phyloP scores from a whole-genome alignment of 2,797 vertebrate genomes.

The Morelia viridis region DNA sequence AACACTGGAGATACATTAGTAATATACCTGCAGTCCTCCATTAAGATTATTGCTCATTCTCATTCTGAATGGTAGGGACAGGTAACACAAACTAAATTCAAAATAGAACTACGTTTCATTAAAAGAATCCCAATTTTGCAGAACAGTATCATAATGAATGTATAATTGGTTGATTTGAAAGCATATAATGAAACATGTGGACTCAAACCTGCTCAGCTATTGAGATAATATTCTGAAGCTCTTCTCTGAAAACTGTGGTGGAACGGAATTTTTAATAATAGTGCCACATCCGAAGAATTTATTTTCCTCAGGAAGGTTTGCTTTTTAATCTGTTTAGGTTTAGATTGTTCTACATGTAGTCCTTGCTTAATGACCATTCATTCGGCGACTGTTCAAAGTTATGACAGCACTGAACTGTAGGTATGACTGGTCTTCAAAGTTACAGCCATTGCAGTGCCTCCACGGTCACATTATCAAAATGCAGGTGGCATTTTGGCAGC shows the following conservation, averaged over 20 bases:
- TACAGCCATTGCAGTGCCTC: background rate
- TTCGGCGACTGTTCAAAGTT: background rate
- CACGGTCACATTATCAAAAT: background rate
- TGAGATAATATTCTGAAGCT: background rate
- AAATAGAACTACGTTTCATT: background rate
- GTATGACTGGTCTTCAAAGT: background rate
- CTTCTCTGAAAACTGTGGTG: background rate
- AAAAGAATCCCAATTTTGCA: background rate
- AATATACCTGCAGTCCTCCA: background rate
- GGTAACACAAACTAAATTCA: background rate
- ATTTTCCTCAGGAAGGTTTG: background rate
- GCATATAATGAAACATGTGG: background rate
- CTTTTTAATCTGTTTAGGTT: background rate
- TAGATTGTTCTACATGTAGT: background rate
- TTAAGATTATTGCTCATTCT: background rate
- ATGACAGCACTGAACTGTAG: background rate
- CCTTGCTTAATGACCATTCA: background rate
- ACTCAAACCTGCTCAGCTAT: background rate
- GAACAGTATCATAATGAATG: background rate
- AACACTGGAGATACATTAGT: background rate
- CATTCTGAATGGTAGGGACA: background rate
- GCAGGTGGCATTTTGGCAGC: background rate
- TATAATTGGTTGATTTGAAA: background rate
- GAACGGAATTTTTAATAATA: background rate
- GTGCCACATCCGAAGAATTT: background rate